phyloP scores from a whole-genome alignment of 2,888 invertebrate genomes.

The Galeruca laticollis region DNA sequence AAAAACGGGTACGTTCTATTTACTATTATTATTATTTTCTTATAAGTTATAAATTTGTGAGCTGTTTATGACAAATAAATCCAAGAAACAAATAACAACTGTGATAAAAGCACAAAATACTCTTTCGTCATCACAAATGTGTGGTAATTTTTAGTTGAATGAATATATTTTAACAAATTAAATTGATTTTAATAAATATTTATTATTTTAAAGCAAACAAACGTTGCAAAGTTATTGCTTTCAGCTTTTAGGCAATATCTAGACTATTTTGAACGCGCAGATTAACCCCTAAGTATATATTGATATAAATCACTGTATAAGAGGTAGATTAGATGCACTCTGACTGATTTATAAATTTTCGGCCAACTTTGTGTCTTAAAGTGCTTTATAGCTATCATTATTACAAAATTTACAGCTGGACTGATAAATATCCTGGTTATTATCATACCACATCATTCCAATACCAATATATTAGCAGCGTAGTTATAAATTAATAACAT shows the following conservation, averaged over 20 bases:
- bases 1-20: not conserved
- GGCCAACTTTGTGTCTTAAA: conserved; percentile 2
- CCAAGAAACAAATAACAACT: conserved; percentile 57
- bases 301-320: not conserved
- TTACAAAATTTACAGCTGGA: too few relatives aligned
- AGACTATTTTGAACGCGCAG: not conserved
- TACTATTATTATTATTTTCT: not conserved
- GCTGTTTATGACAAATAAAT: conserved; percentile 53
- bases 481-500: too few relatives aligned
- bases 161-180: conserved; percentile 16
- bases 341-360: too few relatives aligned
- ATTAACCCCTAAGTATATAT: not conserved
- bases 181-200: conserved; percentile 22
- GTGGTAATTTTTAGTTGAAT: conserved; percentile 44
- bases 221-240: conserved; percentile 4
- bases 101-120: conserved; percentile 61
- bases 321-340: too few relatives aligned
- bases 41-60: conserved; percentile 41
- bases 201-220: not conserved
- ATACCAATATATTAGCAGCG: too few relatives aligned
- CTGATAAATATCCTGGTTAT: too few relatives aligned
- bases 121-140: conserved; percentile 50
- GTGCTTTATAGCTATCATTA: too few relatives aligned
- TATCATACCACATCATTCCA: too few relatives aligned
- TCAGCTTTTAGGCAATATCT: conserved; percentile 6